Base-by-base conservation (phyloP, 2,888 invertebrate species). In the Lepidocyrtoides sp. region DNA sequence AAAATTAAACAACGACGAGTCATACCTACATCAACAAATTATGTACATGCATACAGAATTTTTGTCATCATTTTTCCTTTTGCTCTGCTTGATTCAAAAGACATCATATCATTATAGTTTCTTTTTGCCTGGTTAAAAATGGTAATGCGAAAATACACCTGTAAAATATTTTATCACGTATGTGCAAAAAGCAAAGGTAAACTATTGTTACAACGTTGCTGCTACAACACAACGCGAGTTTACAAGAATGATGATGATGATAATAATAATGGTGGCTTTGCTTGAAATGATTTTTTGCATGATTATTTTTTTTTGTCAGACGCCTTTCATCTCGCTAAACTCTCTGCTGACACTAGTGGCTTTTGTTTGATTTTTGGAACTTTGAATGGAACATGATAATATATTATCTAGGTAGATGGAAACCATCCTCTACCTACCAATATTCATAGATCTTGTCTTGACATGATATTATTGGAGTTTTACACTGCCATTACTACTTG, bases 91-190 rank as follows among this genome's bases (percentile, higher is more conserved):
- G n/a, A n/a, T n/a, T n/a, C n/a, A n/a, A n/a, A n/a, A n/a, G n/a
- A n/a, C 20, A 32, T 75, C 17, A 36, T 69, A 14, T 23, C n/a
- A 23, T 8, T 0, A 14, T 17, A 75, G 3, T 10, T 26, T 44
- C 51, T 32, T 8, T 44, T 60, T 82, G 60, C 41, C 41, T 60
- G 41, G 26, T 63, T 63, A 29, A 44, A 60, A 82, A 63, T 44
- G 60, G 26, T 41, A 44, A 63, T 44, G 48, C 26, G 1, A 41
- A 44, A 63, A 60, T 32, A 60, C 36, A 63, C 82, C 63, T 63
- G 57, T 79, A 57, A 29, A 79, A 57, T 41, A 63, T 82, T 63
- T 63, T 82, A 63, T 82, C 82, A 82, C 82, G 26, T 82, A 82
- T 44, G 82, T 82, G 82, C 60, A 82, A 82, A 82, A 82, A 41